Base-by-base conservation (phyloP, 2,113 vertebrate species). In the Scartelaos histophorus region DNA sequence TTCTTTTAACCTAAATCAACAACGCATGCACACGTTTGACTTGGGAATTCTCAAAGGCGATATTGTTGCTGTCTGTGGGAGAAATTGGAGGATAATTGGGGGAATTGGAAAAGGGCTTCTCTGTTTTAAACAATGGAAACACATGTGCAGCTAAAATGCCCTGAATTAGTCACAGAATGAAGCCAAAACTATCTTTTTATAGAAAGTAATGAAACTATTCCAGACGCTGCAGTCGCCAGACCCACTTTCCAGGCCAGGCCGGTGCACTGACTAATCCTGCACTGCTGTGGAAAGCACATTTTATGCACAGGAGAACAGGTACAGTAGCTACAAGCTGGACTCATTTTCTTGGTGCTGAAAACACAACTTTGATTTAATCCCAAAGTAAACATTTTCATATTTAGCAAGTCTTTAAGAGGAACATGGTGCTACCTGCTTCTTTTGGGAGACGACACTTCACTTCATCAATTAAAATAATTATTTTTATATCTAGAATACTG, bases 81-180 rank as follows among this genome's bases (percentile, higher is more conserved):
- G 76, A 72, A 87, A 83, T 22, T 3, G 69, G 82, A 81, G 79
- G 66, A 3, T 85, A 81, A 85, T 81, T 88, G 69, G 53, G 61
- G 64, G 71, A 46, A 67, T 84, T 76, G 58, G 58, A 61, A 34
- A 25, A 61, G 3, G 24, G 13, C 24, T 34, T 79, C 79, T 83
- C 72, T 69, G 67, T 56, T 87, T 87, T 77, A 66, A 66, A 87
- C 81, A 83, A 86, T 86, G 85, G 90, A 90, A 90, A 90, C 84
- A 87, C 81, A 83, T 46, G 75, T 78, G 85, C 74, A 82, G 91
- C 89, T 80, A 85, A 84, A 87, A 89, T 82, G 80, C 76, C 86
- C 84, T 67, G 74, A 86, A 90, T 88, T 85, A 91, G 86, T 82
- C 86, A 76, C 47, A 73, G 3, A 6, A 62, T 43, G 29, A 66